phyloP scores from a whole-genome alignment of 2,113 vertebrate genomes.

The Protobothrops mucrosquamatus region DNA sequence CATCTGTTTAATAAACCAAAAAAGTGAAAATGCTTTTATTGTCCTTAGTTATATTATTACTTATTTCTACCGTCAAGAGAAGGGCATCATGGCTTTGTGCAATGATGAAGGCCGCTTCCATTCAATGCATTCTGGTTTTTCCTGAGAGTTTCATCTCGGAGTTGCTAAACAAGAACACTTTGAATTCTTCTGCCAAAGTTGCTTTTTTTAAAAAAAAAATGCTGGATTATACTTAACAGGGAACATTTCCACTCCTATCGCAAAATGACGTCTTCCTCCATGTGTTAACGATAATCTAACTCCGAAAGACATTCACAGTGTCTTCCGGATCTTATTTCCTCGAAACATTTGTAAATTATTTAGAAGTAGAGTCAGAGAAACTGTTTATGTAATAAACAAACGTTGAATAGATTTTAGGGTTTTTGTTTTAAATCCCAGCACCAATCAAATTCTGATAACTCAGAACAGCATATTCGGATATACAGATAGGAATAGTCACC shows the following conservation, averaged over 20 bases:
- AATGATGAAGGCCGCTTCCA: slow-evolving; percentile 42
- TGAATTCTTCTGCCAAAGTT: slow-evolving; percentile 31
- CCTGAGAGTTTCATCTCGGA: slow-evolving; percentile 46
- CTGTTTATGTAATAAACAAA: slow-evolving; percentile 62
- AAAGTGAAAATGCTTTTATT: slow-evolving; percentile 34
- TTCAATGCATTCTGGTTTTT: slow-evolving; percentile 49
- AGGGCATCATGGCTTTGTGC: slow-evolving; percentile 33
- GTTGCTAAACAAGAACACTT: slow-evolving; percentile 50
- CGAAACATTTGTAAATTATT: slow-evolving; percentile 71
- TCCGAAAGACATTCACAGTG: slow-evolving; percentile 32
- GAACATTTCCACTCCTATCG: slow-evolving; percentile 50
- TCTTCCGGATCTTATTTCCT: slow-evolving; percentile 66
- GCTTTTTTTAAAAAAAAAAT: not conserved
- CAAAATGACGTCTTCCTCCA: slow-evolving; percentile 51
- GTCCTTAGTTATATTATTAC: not conserved
- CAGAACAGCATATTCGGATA: not conserved
- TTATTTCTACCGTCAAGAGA: slow-evolving; percentile 35
- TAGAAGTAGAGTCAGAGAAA: slow-evolving; percentile 66
- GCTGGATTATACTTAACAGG: slow-evolving; percentile 41
- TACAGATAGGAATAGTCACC: not conserved
- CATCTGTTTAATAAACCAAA: slow-evolving; percentile 16
- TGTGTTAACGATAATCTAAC: slow-evolving; percentile 64
- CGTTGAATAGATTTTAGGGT: slow-evolving; percentile 67
- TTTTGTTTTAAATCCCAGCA: not conserved
- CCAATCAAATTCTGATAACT: not conserved